These are phyloP conservation scores for Helostoma temminkii DNA, from an alignment of 2,797 vertebrate species.

Conservation along the genomic window DNA sequence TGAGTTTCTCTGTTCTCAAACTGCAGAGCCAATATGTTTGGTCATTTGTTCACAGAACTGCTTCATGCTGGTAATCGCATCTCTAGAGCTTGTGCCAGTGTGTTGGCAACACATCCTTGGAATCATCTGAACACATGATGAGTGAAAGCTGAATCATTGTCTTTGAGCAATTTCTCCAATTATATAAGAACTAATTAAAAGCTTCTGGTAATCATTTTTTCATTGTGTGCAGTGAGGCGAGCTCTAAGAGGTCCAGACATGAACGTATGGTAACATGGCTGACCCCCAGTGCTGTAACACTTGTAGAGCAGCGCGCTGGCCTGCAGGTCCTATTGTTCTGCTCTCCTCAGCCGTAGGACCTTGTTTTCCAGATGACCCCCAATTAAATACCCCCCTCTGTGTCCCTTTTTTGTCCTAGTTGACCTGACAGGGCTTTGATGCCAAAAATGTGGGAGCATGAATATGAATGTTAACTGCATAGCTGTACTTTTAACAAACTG, in stretches of 20 bases:
- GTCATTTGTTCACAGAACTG: too few species aligned
- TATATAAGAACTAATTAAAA: conserved; percentile 35
- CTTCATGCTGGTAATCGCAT: too few species aligned
- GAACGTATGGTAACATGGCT: conserved; percentile 69
- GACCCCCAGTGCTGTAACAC: conserved; percentile 61
- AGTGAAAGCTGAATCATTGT: conserved; percentile 54
- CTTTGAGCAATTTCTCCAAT: conserved; percentile 38
- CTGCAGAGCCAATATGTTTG: too few species aligned
- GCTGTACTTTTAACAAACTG: neutral
- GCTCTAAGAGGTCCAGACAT: conserved; percentile 64
- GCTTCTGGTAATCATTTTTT: conserved; percentile 5
- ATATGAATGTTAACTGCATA: neutral
- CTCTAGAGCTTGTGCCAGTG: too few species aligned
- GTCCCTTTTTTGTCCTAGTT: neutral
- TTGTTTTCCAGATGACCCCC: conserved; percentile 79
- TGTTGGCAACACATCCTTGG: neutral
- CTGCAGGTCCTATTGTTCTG: conserved; percentile 75
- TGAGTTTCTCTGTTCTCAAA: too few species aligned
- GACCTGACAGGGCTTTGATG: conserved; percentile 11
- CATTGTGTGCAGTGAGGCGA: conserved; percentile 53
- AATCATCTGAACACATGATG: conserved; percentile 41
- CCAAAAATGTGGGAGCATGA: neutral
- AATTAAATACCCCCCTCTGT: conserved; percentile 47
- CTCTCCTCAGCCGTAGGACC: conserved; percentile 59
- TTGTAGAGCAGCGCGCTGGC: conserved; percentile 65